Conservation (phyloP, 2,888 invertebrate genomes). For the Hemithea aestivaria region DNA sequence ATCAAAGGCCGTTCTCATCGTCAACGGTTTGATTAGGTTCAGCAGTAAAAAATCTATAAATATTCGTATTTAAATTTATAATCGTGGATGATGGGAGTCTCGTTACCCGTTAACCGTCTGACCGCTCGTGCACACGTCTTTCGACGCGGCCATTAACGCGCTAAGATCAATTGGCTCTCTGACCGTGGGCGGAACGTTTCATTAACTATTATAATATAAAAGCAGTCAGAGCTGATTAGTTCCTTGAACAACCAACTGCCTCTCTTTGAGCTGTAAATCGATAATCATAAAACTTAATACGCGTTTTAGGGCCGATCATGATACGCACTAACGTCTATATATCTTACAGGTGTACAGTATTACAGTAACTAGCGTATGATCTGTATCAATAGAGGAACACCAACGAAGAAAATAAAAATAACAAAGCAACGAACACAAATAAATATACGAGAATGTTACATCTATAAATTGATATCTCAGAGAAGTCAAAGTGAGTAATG, state of each 20-base stretch:
- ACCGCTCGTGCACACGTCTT: conserved; percentile 55
- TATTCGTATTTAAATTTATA: conserved; percentile 52
- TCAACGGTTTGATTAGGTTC: conserved; percentile 42
- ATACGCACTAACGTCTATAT: conserved; percentile 18
- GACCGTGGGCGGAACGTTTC: conserved; percentile 70
- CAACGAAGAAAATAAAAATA: conserved; percentile 46
- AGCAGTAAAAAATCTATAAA: conserved; percentile 47
- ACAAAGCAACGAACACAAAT: conserved; percentile 55
- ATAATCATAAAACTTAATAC: conserved; percentile 47
- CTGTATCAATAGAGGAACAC: conserved; percentile 35
- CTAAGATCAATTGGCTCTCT: conserved; percentile 66
- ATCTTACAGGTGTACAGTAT: conserved; percentile 22
- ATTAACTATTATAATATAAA: conserved; percentile 74
- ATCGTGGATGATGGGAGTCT: conserved; percentile 48
- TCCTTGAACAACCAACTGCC: conserved; percentile 50
- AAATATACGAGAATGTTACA: conserved; percentile 52
- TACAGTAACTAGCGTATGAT: conserved; percentile 15
- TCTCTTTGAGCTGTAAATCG: conserved; percentile 43
- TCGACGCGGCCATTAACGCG: conserved; percentile 65
- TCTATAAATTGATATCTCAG: conserved; percentile 64
- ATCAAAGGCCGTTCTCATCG: conserved; percentile 24
- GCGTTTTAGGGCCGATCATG: conserved; percentile 29
- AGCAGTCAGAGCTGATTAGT: conserved; percentile 68
- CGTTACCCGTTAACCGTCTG: conserved; percentile 40
- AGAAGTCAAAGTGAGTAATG: conserved; percentile 66